These are phyloP conservation scores for Chelonoidis abingdonii DNA, from an alignment of 2,113 vertebrate species.

Conservation along the genomic window DNA sequence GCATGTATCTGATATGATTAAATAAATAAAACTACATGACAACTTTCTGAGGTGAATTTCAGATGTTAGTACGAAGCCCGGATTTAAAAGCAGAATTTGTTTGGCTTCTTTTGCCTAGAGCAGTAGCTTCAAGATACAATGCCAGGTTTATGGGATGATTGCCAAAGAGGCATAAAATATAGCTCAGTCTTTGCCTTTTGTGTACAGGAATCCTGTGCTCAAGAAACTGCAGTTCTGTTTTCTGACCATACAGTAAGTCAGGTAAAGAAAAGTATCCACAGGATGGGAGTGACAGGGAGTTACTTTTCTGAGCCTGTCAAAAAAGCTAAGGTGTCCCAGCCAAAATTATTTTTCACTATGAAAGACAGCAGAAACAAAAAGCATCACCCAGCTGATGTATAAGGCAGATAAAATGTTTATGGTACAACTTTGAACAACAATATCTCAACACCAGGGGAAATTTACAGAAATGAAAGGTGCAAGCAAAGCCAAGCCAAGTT, in stretches of 20 bases:
- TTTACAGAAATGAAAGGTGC: not conserved
- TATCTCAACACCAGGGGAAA: not conserved
- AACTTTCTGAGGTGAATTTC: not conserved
- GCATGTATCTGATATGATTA: not conserved
- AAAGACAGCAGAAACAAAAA: not conserved
- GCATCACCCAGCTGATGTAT: not conserved
- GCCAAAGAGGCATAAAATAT: fast-evolving
- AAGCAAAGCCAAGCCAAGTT: not conserved
- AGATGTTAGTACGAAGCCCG: not conserved
- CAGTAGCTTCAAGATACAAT: not conserved
- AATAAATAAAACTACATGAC: not conserved
- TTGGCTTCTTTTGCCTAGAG: not conserved
- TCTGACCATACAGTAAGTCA: not conserved
- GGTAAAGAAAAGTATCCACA: not conserved
- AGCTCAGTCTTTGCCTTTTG: slow-evolving; percentile 20
- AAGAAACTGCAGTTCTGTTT: not conserved
- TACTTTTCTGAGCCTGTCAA: not conserved
- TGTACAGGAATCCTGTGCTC: not conserved
- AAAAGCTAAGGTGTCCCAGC: not conserved
- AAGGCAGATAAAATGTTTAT: not conserved
- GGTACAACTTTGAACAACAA: not conserved
- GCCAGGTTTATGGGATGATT: not conserved
- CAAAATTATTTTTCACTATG: not conserved
- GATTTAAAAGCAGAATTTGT: not conserved
- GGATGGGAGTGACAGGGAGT: not conserved